Base-by-base conservation (phyloP, 2,888 invertebrate genomes). In the Auanema sp. region DNA sequence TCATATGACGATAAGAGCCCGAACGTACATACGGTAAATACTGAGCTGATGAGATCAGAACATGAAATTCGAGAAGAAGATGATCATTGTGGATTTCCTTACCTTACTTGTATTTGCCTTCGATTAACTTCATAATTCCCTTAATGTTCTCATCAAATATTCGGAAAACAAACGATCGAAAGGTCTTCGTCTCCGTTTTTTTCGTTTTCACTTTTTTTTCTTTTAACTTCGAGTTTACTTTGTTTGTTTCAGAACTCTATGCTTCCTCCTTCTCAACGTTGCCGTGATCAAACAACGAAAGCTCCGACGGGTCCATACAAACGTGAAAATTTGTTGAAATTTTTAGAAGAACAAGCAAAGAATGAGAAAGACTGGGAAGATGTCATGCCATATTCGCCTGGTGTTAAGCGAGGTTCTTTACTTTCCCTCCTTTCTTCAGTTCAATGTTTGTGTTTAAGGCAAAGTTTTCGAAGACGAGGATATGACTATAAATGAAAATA, bases 321-420 rank as follows among this genome's bases (percentile, higher is more conserved):
- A 68, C 89, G 97, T 65, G 93, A 95, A 87, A 91, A 93, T 85
- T 88, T 96, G 59, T 91, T 96, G 83, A 92, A 94, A 84, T 94
- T 93, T 86, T 92, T 96, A 81, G 96, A 97, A 86, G 95, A 95
- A 86, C 92, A 95, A 85, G 97, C 97, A n/a, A 87, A 93, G 79
- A 94, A 94, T 86, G 94, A 97, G 64, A 95, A 96, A 56, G 98
- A 99, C 87, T 89, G 91, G 88, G 96, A 96, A 3, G 97, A 98
- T 86, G 87, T 90, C 65, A 93, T 96, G 85, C 95, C 96, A 11
- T 98, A 89, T 85, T 91, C 93, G 42, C 89, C 93, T 76, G 95
- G 95, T 68, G 90, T 90, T 64, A 89, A 93, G 74, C 88, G 95
- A 85, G 97, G 97, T 85, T 91, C 91, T 61, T 23, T 18, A 10